Percentiles rank a stretch among this genome's conserved stretches.
These are phyloP conservation scores for Drosophila formosana DNA, from an alignment of 2,888 invertebrate species.

Conservation along the genomic window DNA sequence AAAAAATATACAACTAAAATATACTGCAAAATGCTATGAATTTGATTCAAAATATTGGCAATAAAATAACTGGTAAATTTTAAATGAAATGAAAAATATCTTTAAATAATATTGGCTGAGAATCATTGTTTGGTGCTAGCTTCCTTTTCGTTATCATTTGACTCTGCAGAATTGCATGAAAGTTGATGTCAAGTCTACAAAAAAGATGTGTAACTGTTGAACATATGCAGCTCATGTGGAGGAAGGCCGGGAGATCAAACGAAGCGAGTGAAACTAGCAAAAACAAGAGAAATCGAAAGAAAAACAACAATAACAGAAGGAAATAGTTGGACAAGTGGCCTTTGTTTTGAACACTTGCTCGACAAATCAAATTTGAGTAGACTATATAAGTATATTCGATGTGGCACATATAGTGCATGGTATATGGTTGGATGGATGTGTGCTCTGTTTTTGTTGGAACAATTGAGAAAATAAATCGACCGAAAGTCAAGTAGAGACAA, in stretches of 20 bases:
- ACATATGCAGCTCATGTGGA: conserved; percentile 58
- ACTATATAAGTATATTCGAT: background rate
- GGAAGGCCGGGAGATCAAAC: conserved; percentile 52
- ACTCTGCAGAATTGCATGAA: conserved; percentile 5
- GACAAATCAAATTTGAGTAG: conserved; percentile 55
- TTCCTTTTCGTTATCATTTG: background rate
- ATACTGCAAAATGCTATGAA: too few species aligned
- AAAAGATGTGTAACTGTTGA: conserved; percentile 25
- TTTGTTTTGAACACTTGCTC: conserved; percentile 56
- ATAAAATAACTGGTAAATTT: background rate
- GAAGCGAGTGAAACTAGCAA: conserved; percentile 51
- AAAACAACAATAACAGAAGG: conserved; percentile 34
- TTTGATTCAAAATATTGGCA: background rate
- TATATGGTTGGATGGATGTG: conserved; percentile 25
- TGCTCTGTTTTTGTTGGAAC: conserved; percentile 73
- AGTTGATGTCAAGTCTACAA: conserved; percentile 3
- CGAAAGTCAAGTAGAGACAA: conserved; percentile 76
- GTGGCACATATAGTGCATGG: background rate
- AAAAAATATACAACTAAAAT: too few species aligned
- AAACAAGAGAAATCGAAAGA: conserved; percentile 32
- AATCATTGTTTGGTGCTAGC: background rate
- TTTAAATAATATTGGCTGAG: background rate
- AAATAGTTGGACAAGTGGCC: conserved; percentile 52
- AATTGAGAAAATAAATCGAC: conserved; percentile 76
- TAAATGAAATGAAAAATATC: background rate